A percentile compares a stretch with the other conserved stretches of the same genome.
phyloP scores from a whole-genome alignment of 2,888 invertebrate species.

The Scaptomyza reducta region DNA sequence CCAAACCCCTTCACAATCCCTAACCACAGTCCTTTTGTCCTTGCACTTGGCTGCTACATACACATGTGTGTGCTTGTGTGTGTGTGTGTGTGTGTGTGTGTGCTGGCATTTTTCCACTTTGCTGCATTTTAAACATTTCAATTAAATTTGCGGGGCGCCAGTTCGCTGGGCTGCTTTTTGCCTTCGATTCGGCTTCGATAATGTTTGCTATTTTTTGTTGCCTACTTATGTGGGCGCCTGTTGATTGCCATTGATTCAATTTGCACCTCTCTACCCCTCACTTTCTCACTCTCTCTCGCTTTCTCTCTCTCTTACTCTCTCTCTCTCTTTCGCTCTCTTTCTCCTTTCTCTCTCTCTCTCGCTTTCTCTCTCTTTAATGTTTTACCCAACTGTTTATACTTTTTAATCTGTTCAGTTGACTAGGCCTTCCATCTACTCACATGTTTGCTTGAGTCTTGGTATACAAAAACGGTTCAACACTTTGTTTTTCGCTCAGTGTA shows the following conservation, averaged over 20 bases:
- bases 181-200: conserved; percentile 11
- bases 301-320: neutral
- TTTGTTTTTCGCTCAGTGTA: too few species aligned
- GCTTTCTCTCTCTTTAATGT: neutral
- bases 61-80: conserved; percentile 10
- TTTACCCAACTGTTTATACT: conserved; percentile 32
- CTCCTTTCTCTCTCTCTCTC: neutral
- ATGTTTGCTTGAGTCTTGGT: too few species aligned
- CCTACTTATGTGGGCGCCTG: conserved; percentile 55
- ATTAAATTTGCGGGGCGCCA: conserved; percentile 46
- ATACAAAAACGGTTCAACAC: too few species aligned
- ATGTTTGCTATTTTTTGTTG: conserved; percentile 18
- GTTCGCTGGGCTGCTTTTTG: neutral
- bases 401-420: conserved; percentile 53
- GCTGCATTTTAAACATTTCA: conserved; percentile 73
- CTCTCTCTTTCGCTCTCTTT: neutral
- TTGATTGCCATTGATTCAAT: conserved; percentile 57
- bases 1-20: neutral
- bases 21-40: conserved; percentile 18
- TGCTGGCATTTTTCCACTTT: conserved; percentile 60
- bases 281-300: neutral
- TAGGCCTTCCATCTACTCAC: conserved; percentile 3
- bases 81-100: conserved; percentile 21
- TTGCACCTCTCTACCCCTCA: conserved; percentile 3
- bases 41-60: conserved; percentile 43